Evolutionary conservation across 2,113 vertebrate genomes (phyloP).

Genomic region (Lycocorax pyrrhopterus): DNA sequence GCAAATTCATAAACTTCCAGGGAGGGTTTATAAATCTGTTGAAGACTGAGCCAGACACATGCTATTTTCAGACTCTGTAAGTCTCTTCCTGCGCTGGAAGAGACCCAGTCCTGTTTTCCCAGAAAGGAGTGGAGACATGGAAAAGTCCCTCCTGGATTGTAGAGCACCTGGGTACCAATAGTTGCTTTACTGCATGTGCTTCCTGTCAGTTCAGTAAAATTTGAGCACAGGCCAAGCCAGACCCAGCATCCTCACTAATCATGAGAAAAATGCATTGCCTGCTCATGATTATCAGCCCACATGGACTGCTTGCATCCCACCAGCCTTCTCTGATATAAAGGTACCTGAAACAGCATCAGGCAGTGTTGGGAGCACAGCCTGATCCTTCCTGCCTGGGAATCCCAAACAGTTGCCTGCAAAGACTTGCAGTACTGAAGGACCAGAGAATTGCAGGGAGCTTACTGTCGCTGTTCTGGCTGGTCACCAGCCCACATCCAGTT

Average conservation of each 20-base stretch:
- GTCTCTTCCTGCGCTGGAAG: neutral
- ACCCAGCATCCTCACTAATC: neutral
- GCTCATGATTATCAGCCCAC: neutral
- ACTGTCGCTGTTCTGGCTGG: neutral
- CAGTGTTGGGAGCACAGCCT: neutral
- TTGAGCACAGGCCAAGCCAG: neutral
- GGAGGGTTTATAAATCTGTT: neutral
- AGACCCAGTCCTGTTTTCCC: neutral
- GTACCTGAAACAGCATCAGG: neutral
- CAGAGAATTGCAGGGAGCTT: neutral
- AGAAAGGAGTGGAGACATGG: neutral
- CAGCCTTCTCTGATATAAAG: neutral
- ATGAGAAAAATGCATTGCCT: neutral
- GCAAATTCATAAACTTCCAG: neutral
- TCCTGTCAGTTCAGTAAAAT: neutral
- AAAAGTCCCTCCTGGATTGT: neutral
- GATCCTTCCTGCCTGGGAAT: neutral
- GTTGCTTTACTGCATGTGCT: neutral
- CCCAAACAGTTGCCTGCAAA: neutral
- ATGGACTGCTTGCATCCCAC: neutral
- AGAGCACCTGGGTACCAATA: neutral
- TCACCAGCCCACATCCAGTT: neutral
- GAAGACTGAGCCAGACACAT: neutral
- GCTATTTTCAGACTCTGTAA: neutral
- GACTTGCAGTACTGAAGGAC: neutral